Percentiles rank a stretch among this genome's conserved stretches.
Conservation (phyloP, 2,797 vertebrate species). For the Menidia menidia region DNA sequence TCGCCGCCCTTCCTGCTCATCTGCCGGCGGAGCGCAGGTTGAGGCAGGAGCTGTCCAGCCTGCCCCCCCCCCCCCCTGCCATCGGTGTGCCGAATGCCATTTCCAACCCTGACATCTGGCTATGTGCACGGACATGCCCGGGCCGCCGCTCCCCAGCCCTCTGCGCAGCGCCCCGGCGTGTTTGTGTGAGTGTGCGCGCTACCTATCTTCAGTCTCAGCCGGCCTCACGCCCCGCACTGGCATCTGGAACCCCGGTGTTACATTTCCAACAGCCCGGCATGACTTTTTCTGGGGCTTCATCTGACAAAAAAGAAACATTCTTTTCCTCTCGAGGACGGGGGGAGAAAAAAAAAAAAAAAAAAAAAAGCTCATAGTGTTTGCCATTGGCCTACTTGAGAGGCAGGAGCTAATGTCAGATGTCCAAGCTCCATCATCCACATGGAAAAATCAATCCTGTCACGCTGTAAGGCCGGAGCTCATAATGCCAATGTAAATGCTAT, state of each 20-base stretch:
- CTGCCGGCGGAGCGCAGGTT: conserved; percentile 25
- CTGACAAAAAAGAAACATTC: background rate
- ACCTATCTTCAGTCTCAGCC: conserved; percentile 23
- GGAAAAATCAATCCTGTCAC: conserved; percentile 21
- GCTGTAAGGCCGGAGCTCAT: background rate
- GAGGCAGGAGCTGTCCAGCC: conserved; percentile 32
- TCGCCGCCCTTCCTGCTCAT: background rate
- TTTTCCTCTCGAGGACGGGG: background rate
- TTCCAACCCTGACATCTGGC: conserved; percentile 24
- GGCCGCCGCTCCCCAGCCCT: conserved; percentile 20
- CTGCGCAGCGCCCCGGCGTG: background rate
- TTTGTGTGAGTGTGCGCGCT: conserved; percentile 7
- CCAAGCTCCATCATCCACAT: conserved; percentile 6
- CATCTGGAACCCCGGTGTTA: conserved; percentile 58
- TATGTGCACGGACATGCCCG: conserved; percentile 52
- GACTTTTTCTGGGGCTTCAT: background rate
- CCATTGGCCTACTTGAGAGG: background rate
- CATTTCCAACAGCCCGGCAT: conserved; percentile 32
- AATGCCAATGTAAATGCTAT: background rate
- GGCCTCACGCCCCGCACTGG: conserved; percentile 52
- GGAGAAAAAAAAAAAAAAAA: background rate
- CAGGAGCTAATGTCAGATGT: conserved; percentile 4
- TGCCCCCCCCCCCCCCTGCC: background rate
- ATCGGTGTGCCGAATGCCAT: conserved; percentile 12
- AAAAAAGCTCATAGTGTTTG: background rate